Percentiles rank a stretch among this genome's conserved stretches.
Conservation (phyloP, 2,888 invertebrate species). For the Corbicula japonica region DNA sequence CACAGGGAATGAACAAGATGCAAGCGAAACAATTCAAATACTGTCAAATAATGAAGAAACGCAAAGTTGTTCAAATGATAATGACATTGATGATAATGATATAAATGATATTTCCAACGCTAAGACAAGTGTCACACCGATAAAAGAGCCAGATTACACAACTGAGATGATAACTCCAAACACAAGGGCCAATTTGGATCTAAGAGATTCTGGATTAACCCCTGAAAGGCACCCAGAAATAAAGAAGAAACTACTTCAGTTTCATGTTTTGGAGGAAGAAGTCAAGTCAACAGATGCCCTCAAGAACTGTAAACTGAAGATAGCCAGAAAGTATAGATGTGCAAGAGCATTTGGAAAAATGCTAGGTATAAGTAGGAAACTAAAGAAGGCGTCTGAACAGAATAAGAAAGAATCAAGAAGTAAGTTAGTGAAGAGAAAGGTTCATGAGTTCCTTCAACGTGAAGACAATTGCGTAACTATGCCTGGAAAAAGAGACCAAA, state of each 20-base stretch:
- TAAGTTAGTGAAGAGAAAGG: not conserved
- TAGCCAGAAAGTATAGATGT: constrained; percentile 6
- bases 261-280: constrained; percentile 6
- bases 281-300: not conserved
- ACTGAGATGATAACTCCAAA: not conserved
- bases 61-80: not conserved
- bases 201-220: constrained; percentile 11
- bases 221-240: constrained; percentile 6
- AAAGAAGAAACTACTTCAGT: constrained; percentile 1
- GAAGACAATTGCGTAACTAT: constrained; percentile 29
- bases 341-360: constrained; percentile 7
- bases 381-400: not conserved
- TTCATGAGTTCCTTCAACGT: constrained; percentile 1
- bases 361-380: not conserved
- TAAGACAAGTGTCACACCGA: constrained; percentile 5
- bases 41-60: constrained; percentile 10
- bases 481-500: constrained; percentile 40
- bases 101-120: constrained; percentile 2
- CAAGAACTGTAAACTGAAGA: constrained; percentile 5
- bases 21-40: not conserved
- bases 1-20: not conserved
- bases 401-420: not conserved
- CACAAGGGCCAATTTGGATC: constrained; percentile 5
- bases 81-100: too few relatives aligned
- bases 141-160: not conserved